Percentiles rank a stretch among this genome's conserved stretches.
Evolutionary conservation across 2,113 vertebrate genomes (phyloP).

Genomic region (Pavo muticus): DNA sequence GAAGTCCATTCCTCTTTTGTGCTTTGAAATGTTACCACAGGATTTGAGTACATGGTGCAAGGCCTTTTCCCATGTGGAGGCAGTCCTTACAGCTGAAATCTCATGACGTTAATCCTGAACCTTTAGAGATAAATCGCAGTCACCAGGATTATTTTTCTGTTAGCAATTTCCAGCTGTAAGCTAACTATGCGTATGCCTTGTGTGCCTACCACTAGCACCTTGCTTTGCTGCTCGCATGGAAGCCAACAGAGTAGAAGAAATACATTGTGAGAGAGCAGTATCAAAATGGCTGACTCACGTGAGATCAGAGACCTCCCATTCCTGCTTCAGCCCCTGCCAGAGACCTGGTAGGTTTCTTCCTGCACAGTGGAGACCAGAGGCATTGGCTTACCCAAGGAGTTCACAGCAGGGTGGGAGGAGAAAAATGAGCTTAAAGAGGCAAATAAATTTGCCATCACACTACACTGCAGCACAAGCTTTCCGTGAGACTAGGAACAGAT

Average conservation of each 20-base stretch:
- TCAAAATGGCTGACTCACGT: not conserved
- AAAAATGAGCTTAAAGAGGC: not conserved
- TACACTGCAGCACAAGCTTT: not conserved
- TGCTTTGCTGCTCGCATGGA: not conserved
- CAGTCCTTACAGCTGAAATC: not conserved
- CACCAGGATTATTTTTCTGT: not conserved
- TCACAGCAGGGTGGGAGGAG: not conserved
- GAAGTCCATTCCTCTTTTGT: not conserved
- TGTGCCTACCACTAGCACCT: not conserved
- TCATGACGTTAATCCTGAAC: not conserved
- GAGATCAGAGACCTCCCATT: not conserved
- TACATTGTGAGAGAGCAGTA: not conserved
- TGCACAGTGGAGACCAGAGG: not conserved
- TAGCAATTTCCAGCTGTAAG: not conserved
- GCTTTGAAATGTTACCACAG: not conserved
- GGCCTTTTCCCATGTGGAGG: not conserved
- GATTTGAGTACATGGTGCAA: fast-evolving
- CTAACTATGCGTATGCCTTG: not conserved
- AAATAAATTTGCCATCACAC: not conserved
- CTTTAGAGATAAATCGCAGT: not conserved
- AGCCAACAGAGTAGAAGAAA: not conserved
- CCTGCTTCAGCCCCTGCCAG: not conserved
- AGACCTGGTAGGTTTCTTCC: not conserved
- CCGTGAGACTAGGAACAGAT: not conserved
- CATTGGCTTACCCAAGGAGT: not conserved